Evolutionary conservation across 2,888 invertebrate species (phyloP).

Genomic region (Theretra japonica): DNA sequence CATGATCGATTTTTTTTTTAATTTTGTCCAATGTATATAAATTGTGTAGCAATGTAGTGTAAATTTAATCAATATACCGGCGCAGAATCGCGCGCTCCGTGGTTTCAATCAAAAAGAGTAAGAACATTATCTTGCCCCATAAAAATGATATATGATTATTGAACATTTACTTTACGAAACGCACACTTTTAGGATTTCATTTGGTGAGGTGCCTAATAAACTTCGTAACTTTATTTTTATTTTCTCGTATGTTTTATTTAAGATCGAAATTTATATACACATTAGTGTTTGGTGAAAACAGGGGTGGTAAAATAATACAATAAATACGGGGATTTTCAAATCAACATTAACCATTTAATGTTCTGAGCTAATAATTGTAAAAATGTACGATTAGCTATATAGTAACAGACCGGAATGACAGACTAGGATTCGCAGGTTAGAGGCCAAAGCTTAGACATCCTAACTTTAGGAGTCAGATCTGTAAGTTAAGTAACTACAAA

Average conservation of each 20-base stretch:
- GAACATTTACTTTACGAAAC: slow-evolving; percentile 20
- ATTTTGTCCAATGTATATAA: not conserved
- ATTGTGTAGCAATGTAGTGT: not conserved
- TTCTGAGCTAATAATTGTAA: no score
- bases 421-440: no score
- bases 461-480: no score
- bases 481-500: no score
- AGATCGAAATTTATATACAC: not conserved
- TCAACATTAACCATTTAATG: no score
- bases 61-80: slow-evolving; percentile 23
- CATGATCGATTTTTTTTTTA: no score
- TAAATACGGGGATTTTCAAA: not conserved
- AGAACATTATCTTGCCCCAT: slow-evolving; percentile 24
- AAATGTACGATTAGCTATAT: no score
- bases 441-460: no score
- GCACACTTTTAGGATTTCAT: slow-evolving; percentile 17
- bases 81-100: not conserved
- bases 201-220: slow-evolving; percentile 2
- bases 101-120: slow-evolving; percentile 28
- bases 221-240: slow-evolving; percentile 15
- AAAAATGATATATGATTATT: slow-evolving; percentile 26
- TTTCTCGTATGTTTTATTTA: not conserved
- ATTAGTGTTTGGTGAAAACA: not conserved
- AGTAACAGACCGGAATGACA: no score
- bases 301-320: not conserved